These are phyloP conservation scores for Trachemys scripta DNA, from an alignment of 2,113 vertebrate genomes.

Conservation along the genomic window DNA sequence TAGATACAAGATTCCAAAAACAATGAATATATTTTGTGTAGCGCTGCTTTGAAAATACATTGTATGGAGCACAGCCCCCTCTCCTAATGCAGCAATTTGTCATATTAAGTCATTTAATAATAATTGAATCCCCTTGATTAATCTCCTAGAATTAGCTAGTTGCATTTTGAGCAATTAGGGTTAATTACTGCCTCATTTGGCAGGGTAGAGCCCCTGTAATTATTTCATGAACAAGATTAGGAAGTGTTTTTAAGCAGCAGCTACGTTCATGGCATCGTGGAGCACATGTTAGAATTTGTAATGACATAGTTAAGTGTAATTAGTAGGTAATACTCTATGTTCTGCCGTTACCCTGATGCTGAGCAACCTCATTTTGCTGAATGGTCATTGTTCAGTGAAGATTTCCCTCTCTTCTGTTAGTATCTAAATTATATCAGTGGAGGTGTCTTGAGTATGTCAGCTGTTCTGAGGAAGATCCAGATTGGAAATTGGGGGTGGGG, in stretches of 20 bases:
- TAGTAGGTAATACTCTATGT: slow-evolving; percentile 81
- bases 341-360: slow-evolving; percentile 77
- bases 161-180: slow-evolving; percentile 92
- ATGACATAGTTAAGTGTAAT: slow-evolving; percentile 90
- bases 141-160: slow-evolving; percentile 91
- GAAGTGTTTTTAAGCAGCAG: slow-evolving; percentile 78
- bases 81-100: slow-evolving; percentile 84
- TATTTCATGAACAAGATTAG: slow-evolving; percentile 86
- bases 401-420: background rate
- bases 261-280: slow-evolving; percentile 78
- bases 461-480: background rate
- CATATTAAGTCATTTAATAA: slow-evolving; percentile 91
- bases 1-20: background rate
- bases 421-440: background rate
- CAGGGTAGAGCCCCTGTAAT: slow-evolving; percentile 88
- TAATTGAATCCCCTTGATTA: slow-evolving; percentile 89
- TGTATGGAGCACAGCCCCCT: slow-evolving; percentile 45
- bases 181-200: slow-evolving; percentile 96
- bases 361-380: slow-evolving; percentile 55
- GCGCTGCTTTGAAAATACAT: slow-evolving; percentile 24
- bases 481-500: background rate
- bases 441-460: background rate
- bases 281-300: slow-evolving; percentile 80
- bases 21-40: fast-evolving
- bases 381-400: slow-evolving; percentile 43